Evolutionary conservation across 2,113 vertebrate species (phyloP).

Genomic region (Perca fluviatilis): DNA sequence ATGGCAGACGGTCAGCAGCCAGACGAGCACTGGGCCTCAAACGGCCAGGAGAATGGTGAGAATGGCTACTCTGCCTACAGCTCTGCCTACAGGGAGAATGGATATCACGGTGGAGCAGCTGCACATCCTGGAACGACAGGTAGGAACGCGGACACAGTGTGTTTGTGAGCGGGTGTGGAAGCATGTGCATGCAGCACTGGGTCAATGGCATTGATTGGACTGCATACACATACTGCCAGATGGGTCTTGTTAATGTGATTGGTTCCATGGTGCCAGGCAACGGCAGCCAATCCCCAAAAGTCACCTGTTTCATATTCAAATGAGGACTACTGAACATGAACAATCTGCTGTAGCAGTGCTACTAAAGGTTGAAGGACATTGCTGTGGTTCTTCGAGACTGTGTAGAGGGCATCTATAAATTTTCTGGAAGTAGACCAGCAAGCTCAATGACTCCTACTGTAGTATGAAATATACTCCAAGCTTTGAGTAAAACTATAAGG

Average conservation of each 20-base stretch:
- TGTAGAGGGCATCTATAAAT: not conserved
- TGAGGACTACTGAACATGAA: constrained; percentile 6
- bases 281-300: constrained; percentile 17
- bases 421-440: constrained; percentile 1
- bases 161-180: not conserved
- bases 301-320: constrained; percentile 19
- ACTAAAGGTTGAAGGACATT: not conserved
- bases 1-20: constrained; percentile 82
- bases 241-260: constrained; percentile 37
- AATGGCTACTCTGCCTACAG: constrained; percentile 79
- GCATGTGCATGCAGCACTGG: constrained; percentile 24
- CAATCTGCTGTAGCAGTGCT: not conserved
- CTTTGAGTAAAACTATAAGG: not conserved
- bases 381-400: not conserved
- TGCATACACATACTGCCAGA: constrained; percentile 18
- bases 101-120: constrained; percentile 69
- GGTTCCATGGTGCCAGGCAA: constrained; percentile 9
- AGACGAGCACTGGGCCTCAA: constrained; percentile 76
- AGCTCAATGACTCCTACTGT: not conserved
- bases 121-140: constrained; percentile 69
- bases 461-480: not conserved
- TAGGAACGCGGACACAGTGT: constrained; percentile 13
- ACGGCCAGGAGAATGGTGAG: constrained; percentile 77
- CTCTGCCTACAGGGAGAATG: constrained; percentile 75
- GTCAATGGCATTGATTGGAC: constrained; percentile 29